Evolutionary conservation across 2,113 vertebrate genomes (phyloP), one percentile per base, ranked within the genome.

Genomic region (Sula dactylatra): DNA sequence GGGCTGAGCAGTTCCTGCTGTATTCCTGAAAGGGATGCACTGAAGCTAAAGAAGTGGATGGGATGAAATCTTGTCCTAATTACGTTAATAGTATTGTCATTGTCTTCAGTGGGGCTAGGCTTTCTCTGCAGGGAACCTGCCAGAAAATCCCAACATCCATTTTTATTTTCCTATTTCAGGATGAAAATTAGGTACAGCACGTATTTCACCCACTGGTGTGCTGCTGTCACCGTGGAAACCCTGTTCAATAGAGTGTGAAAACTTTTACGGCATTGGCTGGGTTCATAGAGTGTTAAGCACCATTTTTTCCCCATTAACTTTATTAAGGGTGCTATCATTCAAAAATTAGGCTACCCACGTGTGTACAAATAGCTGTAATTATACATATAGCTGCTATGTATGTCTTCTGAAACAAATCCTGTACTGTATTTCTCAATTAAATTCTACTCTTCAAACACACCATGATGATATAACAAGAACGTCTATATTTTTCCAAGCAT

Each of bases 211-310:
- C 65, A 72, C 69, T 69, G 31, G 73, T 91, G n/a, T 91, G 79
- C 0, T 2, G 91, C 81, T 89, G 91, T 96, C 93, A 87, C 93
- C 19, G 2, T 95, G 93, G 95, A 96, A 96, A 97, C 86, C 14
- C 66, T 72, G 61, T 87, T 93, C 83, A 95, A 90, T 47, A 85
- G 84, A 87, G 61, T 89, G 84, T 94, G 91, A 95, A 96, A 89
- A 94, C 52, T 92, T 97, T 79, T 92, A 92, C 81, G 65, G 72
- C 77, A 72, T 86, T 92, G 72, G 86, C 91, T 79, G 70, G 27
- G 50, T 84, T 93, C 36, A n/a, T 19, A 66, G 67, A 73, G n/a
- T 76, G 72, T 73, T 95, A 49, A 92, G 36, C 25, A 84, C 56
- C 31, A 65, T 77, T 96, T 92, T 84, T 11, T 52, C 54, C 55